A percentile compares a stretch with the other conserved stretches of the same genome.
Conservation (phyloP, 1,140 invertebrate genomes). For the Microplitis demolitor region DNA sequence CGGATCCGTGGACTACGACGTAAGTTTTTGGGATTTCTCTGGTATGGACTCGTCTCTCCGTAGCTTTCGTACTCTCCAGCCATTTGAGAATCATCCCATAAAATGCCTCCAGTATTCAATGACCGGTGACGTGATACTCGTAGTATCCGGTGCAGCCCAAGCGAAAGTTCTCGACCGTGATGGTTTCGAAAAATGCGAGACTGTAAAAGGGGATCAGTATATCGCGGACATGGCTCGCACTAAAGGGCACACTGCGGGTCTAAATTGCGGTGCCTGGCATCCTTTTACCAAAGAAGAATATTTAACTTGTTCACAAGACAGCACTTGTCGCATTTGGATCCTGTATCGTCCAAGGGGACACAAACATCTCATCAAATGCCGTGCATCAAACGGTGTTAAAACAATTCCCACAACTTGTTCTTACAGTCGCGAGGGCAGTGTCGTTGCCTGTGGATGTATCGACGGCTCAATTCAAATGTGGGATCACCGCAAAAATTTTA, state of each 20-base stretch:
- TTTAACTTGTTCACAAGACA: slow-evolving; percentile 91
- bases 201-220: slow-evolving; percentile 96
- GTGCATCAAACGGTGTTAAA: slow-evolving; percentile 86
- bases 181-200: slow-evolving; percentile 94
- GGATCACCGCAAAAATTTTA: slow-evolving; percentile 87
- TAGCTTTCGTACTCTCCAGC: slow-evolving; percentile 89
- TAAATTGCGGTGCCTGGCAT: slow-evolving; percentile 94
- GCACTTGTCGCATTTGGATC: slow-evolving; percentile 90
- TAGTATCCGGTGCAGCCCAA: slow-evolving; percentile 88
- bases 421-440: slow-evolving; percentile 86
- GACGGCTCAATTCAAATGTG: slow-evolving; percentile 98
- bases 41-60: slow-evolving; percentile 93
- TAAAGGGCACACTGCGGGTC: slow-evolving; percentile 92
- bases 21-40: slow-evolving; percentile 97
- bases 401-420: slow-evolving; percentile 84
- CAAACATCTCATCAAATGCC: slow-evolving; percentile 86
- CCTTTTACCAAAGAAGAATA: slow-evolving; percentile 91
- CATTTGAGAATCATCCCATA: slow-evolving; percentile 95
- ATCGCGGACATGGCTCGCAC: slow-evolving; percentile 92
- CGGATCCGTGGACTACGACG: slow-evolving; percentile 94
- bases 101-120: slow-evolving; percentile 88
- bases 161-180: slow-evolving; percentile 96
- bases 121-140: slow-evolving; percentile 93
- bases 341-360: slow-evolving; percentile 78
- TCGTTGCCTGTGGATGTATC: slow-evolving; percentile 87